Evolutionary conservation across 2,888 invertebrate genomes (phyloP), one percentile per base, ranked within the genome.

Genomic region (Pachycephus smyrnensis): DNA sequence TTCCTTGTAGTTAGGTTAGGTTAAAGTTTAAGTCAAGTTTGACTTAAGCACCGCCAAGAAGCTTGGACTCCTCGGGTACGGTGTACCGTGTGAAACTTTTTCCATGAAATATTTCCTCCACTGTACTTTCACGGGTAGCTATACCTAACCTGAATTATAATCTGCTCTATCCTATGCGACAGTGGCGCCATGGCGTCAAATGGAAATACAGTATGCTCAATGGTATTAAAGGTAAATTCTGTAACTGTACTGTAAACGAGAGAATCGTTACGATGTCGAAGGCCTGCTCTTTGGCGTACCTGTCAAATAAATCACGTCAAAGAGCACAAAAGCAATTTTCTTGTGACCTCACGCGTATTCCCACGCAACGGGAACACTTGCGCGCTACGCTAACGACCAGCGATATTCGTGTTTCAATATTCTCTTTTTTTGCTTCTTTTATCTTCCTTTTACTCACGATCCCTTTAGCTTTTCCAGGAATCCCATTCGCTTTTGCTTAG

Each of bases 1-100:
- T 31, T 33, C 23, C 71, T 32, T 71, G 30, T 33, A 33, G 31
- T 71, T 71, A 15, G 15, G 71, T 69, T 69, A 69, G 71, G 71
- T 71, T 33, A 71, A 71, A 71, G 71, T 71, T 71, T 71, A 71
- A 31, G 68, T 68, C 68, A 30, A 68, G 31, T 71, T 71, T 33
- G 71, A 33, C 71, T 71, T 71, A 71, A 71, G 33, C 71, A 71
- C 71, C 31, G 71, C 12, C 12, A 30, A 71, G 71, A 55, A 55
- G 55, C 55, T 55, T 55, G 55, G 23, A 55, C 55, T 55, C 23
- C 55, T 55, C 23, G 55, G 23, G 55, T 55, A 55, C 23, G 55
- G 23, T 55, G 55, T 55, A 55, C 55, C 55, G 55, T 23, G 55
- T 55, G 23, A 55, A 55, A 55, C 55, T 55, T 55, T 55, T 55